Base-by-base conservation (phyloP, 1,140 invertebrate genomes). In the Acyrthosiphon pisum region DNA sequence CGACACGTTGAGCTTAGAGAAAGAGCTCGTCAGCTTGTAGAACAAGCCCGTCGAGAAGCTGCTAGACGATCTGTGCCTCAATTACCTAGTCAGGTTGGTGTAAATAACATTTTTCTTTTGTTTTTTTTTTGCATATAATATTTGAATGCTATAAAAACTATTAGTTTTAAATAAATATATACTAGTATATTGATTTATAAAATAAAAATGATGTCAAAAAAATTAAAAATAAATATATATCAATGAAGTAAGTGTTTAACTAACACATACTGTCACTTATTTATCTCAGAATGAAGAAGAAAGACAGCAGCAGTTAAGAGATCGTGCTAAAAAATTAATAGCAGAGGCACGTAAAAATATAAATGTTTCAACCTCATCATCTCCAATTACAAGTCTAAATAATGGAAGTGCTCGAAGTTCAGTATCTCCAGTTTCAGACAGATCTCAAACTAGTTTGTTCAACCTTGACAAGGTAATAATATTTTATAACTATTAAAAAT, bases 1-100 rank as follows among this genome's bases (percentile, higher is more conserved):
- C 96, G 97, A 76, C 97, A 98, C 95, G 97, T 98, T 94, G 97
- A 98, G 95, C 96, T 99, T 94, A 97, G 98, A 95, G 98, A 99
- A 96, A 96, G 98, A 95, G 98, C 98, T 92, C 97, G 98, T 95
- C 96, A 98, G 95, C 96, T 99, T 95, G 96, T 99, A 94, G 98
- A 99, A 95, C 97, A 98, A 94, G 97, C 98, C 26, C 97, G 97
- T 95, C 96, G 96, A 94, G 97, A 98, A 94, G 97, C 96, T 81
- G 96, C 95, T 76, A 94, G 84, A 93, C 94, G 11, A 94, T 95
- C 90, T 94, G 95, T 87, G 95, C 94, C 95, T 88, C 94, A 94
- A 68, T 96, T 95, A 94, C 96, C 96, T 68, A 95, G 95, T 53
- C 95, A 96, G 95, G 96, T 96, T 94, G 94, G 94, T 90, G 26